These are phyloP conservation scores for Lithobates pipiens DNA, from an alignment of 2,797 vertebrate species.

Conservation along the genomic window DNA sequence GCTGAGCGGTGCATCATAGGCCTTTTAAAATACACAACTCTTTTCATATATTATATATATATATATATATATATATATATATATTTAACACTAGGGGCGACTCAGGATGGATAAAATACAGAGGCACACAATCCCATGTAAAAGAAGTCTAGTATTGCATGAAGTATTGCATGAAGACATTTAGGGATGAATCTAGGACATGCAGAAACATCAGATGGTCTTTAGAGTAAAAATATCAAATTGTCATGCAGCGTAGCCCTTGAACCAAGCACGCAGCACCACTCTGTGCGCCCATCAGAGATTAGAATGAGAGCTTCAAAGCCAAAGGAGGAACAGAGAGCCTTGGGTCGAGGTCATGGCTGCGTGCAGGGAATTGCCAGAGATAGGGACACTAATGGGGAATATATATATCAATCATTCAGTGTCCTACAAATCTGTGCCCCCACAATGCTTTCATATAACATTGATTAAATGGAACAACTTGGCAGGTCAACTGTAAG, in stretches of 20 bases:
- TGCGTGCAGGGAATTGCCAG: neutral
- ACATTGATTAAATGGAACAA: neutral
- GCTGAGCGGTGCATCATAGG: too few relatives aligned
- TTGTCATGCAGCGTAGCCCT: neutral
- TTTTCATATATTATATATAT: too few relatives aligned
- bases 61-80: too few relatives aligned
- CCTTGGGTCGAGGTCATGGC: slow-evolving; percentile 23
- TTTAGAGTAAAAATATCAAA: slow-evolving; percentile 3
- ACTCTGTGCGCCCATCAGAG: slow-evolving; percentile 12
- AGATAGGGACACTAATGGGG: slow-evolving; percentile 22
- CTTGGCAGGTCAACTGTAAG: neutral
- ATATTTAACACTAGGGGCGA: too few relatives aligned
- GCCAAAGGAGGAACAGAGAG: neutral
- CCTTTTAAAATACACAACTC: too few relatives aligned
- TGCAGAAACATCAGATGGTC: neutral
- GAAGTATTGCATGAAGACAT: neutral
- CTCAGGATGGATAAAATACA: too few relatives aligned
- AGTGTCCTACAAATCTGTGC: neutral
- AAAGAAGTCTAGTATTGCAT: neutral
- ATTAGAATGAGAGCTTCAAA: slow-evolving; percentile 37
- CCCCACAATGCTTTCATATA: neutral
- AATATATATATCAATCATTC: neutral
- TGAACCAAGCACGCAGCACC: neutral
- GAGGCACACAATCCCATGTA: too few relatives aligned
- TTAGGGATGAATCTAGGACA: slow-evolving; percentile 17